These are phyloP conservation scores for Cyclopterus lumpus DNA, from an alignment of 2,797 vertebrate genomes.

Conservation along the genomic window DNA sequence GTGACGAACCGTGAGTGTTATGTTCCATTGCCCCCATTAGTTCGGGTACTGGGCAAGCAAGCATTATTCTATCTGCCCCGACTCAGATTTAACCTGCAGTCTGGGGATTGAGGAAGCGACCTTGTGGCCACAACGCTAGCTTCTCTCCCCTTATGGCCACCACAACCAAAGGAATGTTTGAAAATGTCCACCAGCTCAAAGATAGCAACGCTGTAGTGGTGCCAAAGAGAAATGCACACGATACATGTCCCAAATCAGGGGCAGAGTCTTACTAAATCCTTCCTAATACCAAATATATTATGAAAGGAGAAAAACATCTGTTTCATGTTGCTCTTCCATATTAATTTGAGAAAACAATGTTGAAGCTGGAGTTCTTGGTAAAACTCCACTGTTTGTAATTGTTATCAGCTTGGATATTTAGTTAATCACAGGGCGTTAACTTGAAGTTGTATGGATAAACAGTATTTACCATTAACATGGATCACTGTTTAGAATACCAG, in stretches of 20 bases:
- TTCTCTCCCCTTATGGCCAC: too few species aligned
- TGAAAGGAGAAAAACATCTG: too few species aligned
- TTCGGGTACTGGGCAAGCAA: too few species aligned
- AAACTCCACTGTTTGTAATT: neutral
- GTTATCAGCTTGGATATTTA: neutral
- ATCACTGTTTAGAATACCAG: neutral
- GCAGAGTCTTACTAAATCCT: neutral
- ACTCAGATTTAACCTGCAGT: too few species aligned
- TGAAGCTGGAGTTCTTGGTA: conserved; percentile 4
- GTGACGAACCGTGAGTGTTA: too few species aligned
- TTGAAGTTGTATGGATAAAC: neutral
- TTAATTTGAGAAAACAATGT: neutral
- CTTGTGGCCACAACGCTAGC: too few species aligned
- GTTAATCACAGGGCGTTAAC: neutral
- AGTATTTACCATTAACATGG: neutral
- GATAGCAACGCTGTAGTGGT: too few species aligned
- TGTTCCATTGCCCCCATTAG: too few species aligned
- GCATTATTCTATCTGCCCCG: too few species aligned
- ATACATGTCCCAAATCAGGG: neutral
- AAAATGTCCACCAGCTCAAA: too few species aligned
- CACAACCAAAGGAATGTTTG: too few species aligned
- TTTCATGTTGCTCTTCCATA: neutral
- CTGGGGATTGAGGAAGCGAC: too few species aligned
- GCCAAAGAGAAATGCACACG: neutral
- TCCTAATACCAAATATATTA: conserved; percentile 10